Evolutionary conservation across 2,888 invertebrate species (phyloP), one percentile per base, ranked within the genome.

Genomic region (Drosophila phalerata): DNA sequence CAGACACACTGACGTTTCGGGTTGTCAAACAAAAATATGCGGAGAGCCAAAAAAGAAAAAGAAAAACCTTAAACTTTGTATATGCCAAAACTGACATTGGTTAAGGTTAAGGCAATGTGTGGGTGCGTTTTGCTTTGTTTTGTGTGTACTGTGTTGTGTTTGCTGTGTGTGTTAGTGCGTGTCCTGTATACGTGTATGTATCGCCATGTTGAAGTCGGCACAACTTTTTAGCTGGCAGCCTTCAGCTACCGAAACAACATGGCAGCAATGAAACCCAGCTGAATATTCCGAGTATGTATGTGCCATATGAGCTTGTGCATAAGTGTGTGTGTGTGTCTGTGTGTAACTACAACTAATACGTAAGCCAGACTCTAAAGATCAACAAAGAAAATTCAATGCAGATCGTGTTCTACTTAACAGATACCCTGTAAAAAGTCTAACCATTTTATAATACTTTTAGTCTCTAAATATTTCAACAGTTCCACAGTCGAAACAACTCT

Each of bases 71-170:
- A 69, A 64, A 63, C 56, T 61, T 77, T 73, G 63, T 81, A 79
- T 77, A 77, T 82, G 81, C 78, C 84, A 80, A 85, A 85, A 84
- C 85, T 85, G 84, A 83, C 84, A 76, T 72, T 81, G 73, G 75
- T 70, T 79, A 75, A 72, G 77, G 77, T 72, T 77, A 67, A 72
- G 69, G 73, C 79, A 72, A 64, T 67, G 56, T 64, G 45, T 51
- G 45, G 48, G n/a, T 40, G 38, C 13, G 19, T 42, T 3, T 15
- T 22, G 60, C 9, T 42, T 32, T 17, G 15, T 1, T 25, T 10
- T 37, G 42, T 30, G 52, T 22, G 43, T 38, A 25, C n/a, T n/a
- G n/a, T n/a, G n/a, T n/a, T n/a, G n/a, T n/a, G n/a, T 42, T 32
- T 17, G 15, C 1, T 25, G 43, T 43, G 38, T 22, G 45, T 55